Evolutionary conservation across 2,113 vertebrate species (phyloP), one percentile per base, ranked within the genome.

Genomic region (Pluvialis apricaria): DNA sequence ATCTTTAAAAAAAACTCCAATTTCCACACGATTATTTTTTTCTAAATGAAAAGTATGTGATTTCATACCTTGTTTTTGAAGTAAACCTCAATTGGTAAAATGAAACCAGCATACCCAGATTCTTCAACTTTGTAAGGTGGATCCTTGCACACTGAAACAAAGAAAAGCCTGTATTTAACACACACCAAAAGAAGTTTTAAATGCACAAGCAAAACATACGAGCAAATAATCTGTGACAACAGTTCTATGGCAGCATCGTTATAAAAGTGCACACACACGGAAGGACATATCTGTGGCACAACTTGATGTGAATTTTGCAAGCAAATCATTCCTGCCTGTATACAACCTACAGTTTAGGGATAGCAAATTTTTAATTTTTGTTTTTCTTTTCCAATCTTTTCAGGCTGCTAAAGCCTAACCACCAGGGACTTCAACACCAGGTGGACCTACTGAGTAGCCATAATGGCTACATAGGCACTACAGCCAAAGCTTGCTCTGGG

Each of bases 51-150:
- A 86, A 87, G 13, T 17, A 92, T 36, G 75, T 82, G 14, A 95
- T 93, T 95, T 87, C 86, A 55, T 98, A 99, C 99, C 99, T 99
- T 99, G 96, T 99, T 99, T 98, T 98, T 99, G 98, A 99, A 99
- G 97, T 99, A 99, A 96, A 99, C 98, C 94, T 99, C 99, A 97
- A 99, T 99, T 91, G 98, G 99, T 97, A 99, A 98, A 97, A 99
- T 99, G 94, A 99, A 99, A 96, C 99, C 99, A 97, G 99, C 99
- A 97, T 99, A 99, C 86, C 99, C 99, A 91, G 99, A 99, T 97
- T 99, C 99, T 98, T 99, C 99, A 96, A 99, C 98, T 98, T 99
- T 99, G 97, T 99, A 99, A 19, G 99, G 99, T 89, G 99, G 99
- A 90, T 99, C 99, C 97, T 99, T 99, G 96, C 99, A 99, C 97